Evolutionary conservation across 1,140 invertebrate species (phyloP).

Genomic region (Paraescarpia echinospica): DNA sequence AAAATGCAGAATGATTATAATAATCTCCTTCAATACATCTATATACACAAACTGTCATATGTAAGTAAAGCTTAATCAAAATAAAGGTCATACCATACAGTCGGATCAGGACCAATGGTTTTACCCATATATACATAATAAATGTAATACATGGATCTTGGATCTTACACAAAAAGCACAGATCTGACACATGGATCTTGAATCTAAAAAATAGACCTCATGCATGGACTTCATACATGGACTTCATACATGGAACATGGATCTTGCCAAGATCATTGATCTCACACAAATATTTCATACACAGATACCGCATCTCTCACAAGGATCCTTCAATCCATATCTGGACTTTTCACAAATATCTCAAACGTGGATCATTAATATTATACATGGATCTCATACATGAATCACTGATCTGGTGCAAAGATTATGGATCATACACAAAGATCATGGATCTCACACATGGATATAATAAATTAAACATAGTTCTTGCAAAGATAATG

Average conservation of each 20-base stretch:
- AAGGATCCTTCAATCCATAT: not conserved
- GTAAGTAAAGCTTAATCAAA: too few species aligned
- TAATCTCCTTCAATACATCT: too few species aligned
- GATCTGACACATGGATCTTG: not conserved
- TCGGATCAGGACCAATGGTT: too few species aligned
- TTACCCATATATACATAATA: not conserved
- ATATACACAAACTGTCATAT: too few species aligned
- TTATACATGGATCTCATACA: not conserved
- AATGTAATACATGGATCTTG: constrained; percentile 6
- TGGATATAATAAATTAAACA: too few species aligned
- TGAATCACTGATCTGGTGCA: not conserved
- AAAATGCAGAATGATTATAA: too few species aligned
- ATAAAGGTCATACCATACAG: too few species aligned
- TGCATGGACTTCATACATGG: not conserved
- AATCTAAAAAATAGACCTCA: not conserved
- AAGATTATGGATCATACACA: not conserved
- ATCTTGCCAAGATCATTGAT: not conserved
- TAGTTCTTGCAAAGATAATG: too few species aligned
- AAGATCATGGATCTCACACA: not conserved
- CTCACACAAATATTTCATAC: not conserved
- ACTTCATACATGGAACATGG: not conserved
- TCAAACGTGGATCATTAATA: too few species aligned
- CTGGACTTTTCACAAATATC: not conserved
- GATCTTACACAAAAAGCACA: not conserved
- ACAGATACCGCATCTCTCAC: not conserved